These are phyloP conservation scores for Drosophila kanekoi DNA, from an alignment of 2,888 invertebrate genomes.

Conservation along the genomic window DNA sequence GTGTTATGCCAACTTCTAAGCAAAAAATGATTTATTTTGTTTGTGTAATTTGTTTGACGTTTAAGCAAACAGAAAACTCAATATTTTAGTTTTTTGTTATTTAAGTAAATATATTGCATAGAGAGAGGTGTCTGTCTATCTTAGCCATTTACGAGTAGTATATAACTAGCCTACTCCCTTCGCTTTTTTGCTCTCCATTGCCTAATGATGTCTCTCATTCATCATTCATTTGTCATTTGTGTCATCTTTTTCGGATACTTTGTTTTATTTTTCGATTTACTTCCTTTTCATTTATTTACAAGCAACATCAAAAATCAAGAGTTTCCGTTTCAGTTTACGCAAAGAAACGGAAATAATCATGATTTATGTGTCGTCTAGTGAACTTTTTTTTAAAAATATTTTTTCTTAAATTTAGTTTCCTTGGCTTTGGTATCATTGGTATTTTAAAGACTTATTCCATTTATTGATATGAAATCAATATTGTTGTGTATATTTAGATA, in stretches of 20 bases:
- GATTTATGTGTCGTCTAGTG: conserved; percentile 37
- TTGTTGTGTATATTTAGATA: conserved; percentile 9
- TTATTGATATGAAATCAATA: conserved; percentile 2
- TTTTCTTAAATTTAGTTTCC: conserved; percentile 5
- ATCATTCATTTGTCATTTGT: conserved; percentile 50
- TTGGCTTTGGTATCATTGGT: conserved; percentile 40
- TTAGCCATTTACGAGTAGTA: conserved; percentile 11
- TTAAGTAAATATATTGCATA: conserved; percentile 15
- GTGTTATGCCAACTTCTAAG: conserved; percentile 33
- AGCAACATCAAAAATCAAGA: conserved; percentile 20
- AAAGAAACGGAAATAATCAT: conserved; percentile 19
- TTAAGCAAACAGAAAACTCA: conserved; percentile 6
- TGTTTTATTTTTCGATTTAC: conserved; percentile 6
- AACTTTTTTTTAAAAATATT: conserved; percentile 12
- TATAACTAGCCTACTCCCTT: conserved; percentile 24
- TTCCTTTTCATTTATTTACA: conserved; percentile 22
- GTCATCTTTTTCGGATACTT: conserved; percentile 21
- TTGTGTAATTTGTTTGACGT: conserved; percentile 10
- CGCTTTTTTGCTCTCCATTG: conserved; percentile 36
- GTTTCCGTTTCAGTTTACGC: conserved; percentile 21
- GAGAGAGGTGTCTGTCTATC: conserved; percentile 20
- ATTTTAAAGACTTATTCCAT: conserved; percentile 21
- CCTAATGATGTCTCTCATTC: conserved; percentile 51
- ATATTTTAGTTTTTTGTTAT: conserved; percentile 14
- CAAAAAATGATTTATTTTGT: conserved; percentile 25